Evolutionary conservation across 2,888 invertebrate species (phyloP).

Genomic region (Crepidodera aurea): DNA sequence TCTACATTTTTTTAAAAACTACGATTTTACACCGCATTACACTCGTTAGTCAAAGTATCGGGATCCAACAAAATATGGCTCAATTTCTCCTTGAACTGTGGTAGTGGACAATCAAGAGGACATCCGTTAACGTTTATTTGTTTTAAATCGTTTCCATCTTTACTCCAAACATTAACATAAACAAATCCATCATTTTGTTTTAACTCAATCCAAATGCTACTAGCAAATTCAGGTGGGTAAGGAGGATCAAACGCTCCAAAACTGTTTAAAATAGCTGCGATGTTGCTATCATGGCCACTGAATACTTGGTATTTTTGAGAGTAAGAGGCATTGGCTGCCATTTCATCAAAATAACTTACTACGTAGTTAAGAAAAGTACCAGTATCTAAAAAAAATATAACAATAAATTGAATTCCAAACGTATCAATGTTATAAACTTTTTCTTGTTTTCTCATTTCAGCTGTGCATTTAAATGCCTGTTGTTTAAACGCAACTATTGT

Average conservation of each 20-base stretch:
- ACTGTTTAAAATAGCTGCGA: slow-evolving; percentile 73
- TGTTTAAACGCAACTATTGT: no score
- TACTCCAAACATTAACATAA: not conserved
- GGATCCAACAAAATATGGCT: not conserved
- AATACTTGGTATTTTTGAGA: not conserved
- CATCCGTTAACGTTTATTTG: not conserved
- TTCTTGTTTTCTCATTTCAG: no score
- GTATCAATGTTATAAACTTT: not conserved
- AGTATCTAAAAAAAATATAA: slow-evolving; percentile 1
- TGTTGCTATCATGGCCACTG: slow-evolving; percentile 58
- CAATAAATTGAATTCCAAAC: not conserved
- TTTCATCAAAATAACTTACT: not conserved
- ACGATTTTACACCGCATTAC: no score
- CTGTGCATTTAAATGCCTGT: no score
- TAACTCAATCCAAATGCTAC: not conserved
- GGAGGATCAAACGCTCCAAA: slow-evolving; percentile 71
- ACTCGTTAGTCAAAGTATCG: not conserved
- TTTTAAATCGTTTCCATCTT: not conserved
- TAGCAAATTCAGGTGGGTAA: slow-evolving; percentile 56
- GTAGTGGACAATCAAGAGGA: not conserved
- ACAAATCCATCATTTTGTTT: not conserved
- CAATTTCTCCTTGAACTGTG: not conserved
- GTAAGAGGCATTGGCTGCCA: not conserved
- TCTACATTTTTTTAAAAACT: no score
- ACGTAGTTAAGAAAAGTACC: not conserved